Base-by-base conservation (phyloP, 2,113 vertebrate genomes). In the Alexandromys fortis region DNA sequence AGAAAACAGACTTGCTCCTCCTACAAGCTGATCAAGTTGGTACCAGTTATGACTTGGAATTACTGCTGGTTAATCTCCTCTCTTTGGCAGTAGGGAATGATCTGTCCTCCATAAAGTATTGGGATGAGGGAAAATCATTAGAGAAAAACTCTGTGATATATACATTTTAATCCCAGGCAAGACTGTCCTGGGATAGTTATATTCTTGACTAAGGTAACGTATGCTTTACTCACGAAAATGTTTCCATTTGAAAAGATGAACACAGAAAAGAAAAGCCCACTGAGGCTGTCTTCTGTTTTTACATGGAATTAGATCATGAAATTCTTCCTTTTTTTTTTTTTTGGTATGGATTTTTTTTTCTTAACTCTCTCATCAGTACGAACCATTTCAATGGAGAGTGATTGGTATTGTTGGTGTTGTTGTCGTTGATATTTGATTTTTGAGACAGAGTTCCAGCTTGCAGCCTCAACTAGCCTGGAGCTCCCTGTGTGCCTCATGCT, bases 291-390 rank as follows among this genome's bases (percentile, higher is more conserved):
- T 88, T 91, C 4, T 55, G 72, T 88, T 96, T 33, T 94, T 58
- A 86, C 35, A 17, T 45, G 70, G 3, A 73, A 47, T 55, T 90
- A 86, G 87, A 94, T 86, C 10, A 3, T 72, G 19, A 0, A 96
- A 79, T 47, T 92, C 21, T 1, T 35, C 58, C 19, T 22, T 17
- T 87, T 87, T 38, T 87, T 87, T 38, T 86, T 49, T 78, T 95
- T 28, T 10, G 55, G 68, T 68, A 17, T 63, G 52, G 16, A 75
- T 35, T 73, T 94, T 95, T 95, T 96, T 82, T 93, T 93, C 30
- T 94, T 92, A 81, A 67, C 24, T n/a, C 21, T 78, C 55, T 70
- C 91, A 72, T 9, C 8, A 86, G 42, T 17, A 16, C 13, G 55
- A 86, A 92, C 78, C 35, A 65, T 86, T 93, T 90, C 30, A 94